Evolutionary conservation across 2,113 vertebrate genomes (phyloP), one percentile per base, ranked within the genome.

Genomic region (Lophius piscatorius): DNA sequence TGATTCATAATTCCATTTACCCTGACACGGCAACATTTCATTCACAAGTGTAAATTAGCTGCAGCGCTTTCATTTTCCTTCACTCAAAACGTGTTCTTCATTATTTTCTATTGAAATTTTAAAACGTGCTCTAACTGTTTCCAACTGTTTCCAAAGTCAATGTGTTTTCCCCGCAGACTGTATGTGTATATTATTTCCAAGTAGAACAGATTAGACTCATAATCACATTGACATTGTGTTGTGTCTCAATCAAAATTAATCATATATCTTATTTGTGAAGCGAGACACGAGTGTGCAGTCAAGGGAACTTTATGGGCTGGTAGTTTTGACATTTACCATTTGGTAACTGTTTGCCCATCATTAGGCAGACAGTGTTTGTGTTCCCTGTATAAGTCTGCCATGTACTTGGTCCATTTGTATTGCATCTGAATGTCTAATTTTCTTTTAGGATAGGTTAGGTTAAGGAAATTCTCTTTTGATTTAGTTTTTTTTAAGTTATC

Each of bases 361-460:
- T 23, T 16, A 18, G n/a, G 39, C 14, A 22, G 26, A 4, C 18
- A 11, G 16, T 28, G 36, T 40, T 38, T 54, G 21, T 38, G 21
- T 18, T 38, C 22, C 12, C 21, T 26, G 1, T 24, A 31, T 6
- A 31, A 31, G 9, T 10, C 6, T 10, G 9, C 9, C 29, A 7
- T 6, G 68, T 57, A 69, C 82, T 69, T 78, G 47, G 41, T 78
- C 65, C 71, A 60, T 62, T 31, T 57, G 26, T 65, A 63, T 44
- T 81, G 81, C 70, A 44, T 45, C 50, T 48, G 70, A 78, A 85
- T 80, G 81, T 81, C 6, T 3, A 10, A n/a, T n/a, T n/a, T n/a
- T n/a, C n/a, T n/a, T n/a, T n/a, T n/a, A n/a, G n/a, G n/a, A n/a
- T n/a, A n/a, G n/a, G n/a, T n/a, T n/a, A n/a, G n/a, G n/a, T n/a